Evolutionary conservation across 1,140 invertebrate species (phyloP).

Genomic region (Neodiprion fabricii): DNA sequence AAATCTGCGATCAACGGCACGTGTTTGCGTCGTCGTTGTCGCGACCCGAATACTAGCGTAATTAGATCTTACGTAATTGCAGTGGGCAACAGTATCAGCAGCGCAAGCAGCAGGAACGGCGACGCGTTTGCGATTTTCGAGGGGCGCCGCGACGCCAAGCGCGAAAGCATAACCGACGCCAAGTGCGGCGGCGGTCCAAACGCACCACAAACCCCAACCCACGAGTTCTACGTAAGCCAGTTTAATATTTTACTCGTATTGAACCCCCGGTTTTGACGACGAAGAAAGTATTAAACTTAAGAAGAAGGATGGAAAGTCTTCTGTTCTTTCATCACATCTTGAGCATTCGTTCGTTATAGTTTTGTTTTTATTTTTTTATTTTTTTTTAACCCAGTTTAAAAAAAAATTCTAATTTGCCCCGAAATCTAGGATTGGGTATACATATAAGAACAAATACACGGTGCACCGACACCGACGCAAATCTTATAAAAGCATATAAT

Average conservation of each 20-base stretch:
- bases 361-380: no score
- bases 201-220: constrained; percentile 51
- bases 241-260: constrained; percentile 29
- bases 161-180: constrained; percentile 49
- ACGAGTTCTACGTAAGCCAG: constrained; percentile 51
- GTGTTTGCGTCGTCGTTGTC: background rate
- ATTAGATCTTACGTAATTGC: constrained; percentile 1
- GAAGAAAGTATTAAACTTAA: no score
- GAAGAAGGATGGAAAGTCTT: no score
- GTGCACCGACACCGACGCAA: constrained; percentile 3
- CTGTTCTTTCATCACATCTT: no score
- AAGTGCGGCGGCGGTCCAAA: constrained; percentile 45
- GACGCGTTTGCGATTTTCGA: constrained; percentile 9
- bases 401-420: background rate
- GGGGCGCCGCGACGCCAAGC: constrained; percentile 46
- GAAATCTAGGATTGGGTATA: background rate
- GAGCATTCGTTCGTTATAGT: no score
- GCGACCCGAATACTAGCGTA: background rate
- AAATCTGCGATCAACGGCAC: background rate
- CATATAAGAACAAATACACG: background rate
- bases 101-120: constrained; percentile 16
- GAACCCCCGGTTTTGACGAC: background rate
- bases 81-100: background rate
- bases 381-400: no score
- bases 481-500: no score